Evolutionary conservation across 2,113 vertebrate genomes (phyloP), one percentile per base, ranked within the genome.

Genomic region (Bufo gargarizans): DNA sequence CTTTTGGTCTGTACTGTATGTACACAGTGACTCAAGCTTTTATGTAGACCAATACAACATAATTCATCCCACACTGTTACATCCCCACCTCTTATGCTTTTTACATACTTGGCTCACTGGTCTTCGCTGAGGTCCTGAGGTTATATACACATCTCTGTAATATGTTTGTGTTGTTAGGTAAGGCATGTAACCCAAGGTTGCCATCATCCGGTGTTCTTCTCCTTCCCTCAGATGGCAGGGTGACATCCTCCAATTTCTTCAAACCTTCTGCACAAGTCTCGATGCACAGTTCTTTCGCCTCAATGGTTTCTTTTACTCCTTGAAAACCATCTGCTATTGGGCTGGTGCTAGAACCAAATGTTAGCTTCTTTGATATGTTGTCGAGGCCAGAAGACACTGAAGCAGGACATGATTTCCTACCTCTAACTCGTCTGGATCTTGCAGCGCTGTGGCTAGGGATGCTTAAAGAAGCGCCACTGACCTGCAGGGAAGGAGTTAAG

Each of bases 391-490:
- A 88, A 0, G 89, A 89, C 0, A 0, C 13, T 63, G 8, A 19
- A 50, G 10, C 69, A 79, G 77, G 89, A 76, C 16, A 58, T 2
- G 69, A 84, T 17, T 67, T 50, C 17, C 61, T 61, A 2, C 80
- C 56, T 45, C 59, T 55, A 43, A 80, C 49, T 20, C 81, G n/a
- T 20, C 65, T 89, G 76, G 43, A 86, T 2, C 88, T 83, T 50
- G 88, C 58, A 0, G 92, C 78, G 72, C 86, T 22, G 77, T 0
- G 53, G 0, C 85, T 88, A 22, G 86, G 61, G 47, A 81, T 65
- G 55, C 90, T 90, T 88, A 87, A 89, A 86, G 91, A 65, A 47
- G 72, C 71, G 82, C 80, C 89, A 1, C 47, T 1, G 14, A 91
- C 83, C 33, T n/a, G 69, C n/a, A 80, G 53, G 3, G 87, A 43